phyloP scores from a whole-genome alignment of 2,113 vertebrate species.

The Melanerpes formicivorus region DNA sequence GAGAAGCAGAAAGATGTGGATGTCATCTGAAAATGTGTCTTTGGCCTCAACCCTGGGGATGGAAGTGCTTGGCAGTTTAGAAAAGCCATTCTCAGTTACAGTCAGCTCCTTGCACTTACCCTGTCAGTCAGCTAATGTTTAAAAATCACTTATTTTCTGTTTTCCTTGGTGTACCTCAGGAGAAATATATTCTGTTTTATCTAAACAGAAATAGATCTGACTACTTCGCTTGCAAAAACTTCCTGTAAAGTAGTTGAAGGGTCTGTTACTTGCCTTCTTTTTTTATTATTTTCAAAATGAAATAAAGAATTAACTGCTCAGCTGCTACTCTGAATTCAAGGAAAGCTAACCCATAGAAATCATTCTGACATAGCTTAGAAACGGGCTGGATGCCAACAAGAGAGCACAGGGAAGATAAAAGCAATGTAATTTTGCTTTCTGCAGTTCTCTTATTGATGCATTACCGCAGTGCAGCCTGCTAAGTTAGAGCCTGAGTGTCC shows the following conservation, averaged over 20 bases:
- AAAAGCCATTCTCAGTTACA: neutral
- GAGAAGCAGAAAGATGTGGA: neutral
- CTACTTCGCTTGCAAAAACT: slow-evolving; percentile 13
- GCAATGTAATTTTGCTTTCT: slow-evolving; percentile 10
- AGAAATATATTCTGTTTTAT: slow-evolving; percentile 33
- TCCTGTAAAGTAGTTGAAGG: neutral
- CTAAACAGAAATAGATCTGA: slow-evolving; percentile 29
- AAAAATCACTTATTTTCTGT: slow-evolving; percentile 20
- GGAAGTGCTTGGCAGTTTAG: neutral
- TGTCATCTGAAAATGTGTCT: neutral
- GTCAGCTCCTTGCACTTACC: neutral
- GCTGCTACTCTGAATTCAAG: neutral
- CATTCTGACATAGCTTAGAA: neutral
- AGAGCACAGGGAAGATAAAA: neutral
- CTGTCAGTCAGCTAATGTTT: slow-evolving; percentile 34
- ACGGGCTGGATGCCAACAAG: neutral
- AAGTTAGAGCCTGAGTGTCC: neutral
- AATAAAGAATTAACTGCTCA: slow-evolving; percentile 46
- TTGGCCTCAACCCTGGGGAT: neutral
- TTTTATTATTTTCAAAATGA: neutral
- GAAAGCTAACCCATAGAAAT: slow-evolving; percentile 16
- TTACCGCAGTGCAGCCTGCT: neutral
- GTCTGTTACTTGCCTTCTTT: slow-evolving; percentile 1
- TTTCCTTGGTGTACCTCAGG: neutral
- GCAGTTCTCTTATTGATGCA: neutral